Evolutionary conservation across 2,888 invertebrate species (phyloP).

Genomic region (Nemurella pictetii): DNA sequence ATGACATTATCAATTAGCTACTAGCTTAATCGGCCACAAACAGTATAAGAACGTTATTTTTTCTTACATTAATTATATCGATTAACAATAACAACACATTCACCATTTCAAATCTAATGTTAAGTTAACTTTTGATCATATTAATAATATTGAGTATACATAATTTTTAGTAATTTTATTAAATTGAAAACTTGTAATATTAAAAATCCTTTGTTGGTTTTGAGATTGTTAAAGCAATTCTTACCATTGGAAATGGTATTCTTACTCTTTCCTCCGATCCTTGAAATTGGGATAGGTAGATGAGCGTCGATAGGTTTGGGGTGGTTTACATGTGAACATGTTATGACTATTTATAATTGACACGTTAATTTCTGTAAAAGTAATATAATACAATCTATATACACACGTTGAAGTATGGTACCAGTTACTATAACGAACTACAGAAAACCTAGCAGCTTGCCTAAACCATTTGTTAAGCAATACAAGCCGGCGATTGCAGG

Average conservation of each 20-base stretch:
- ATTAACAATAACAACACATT: neutral
- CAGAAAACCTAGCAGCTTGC: neutral
- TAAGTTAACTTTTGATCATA: neutral
- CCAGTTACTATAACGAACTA: neutral
- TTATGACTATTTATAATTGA: neutral
- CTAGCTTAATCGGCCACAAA: neutral
- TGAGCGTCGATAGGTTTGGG: neutral
- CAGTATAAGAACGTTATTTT: neutral
- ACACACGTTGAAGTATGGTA: neutral
- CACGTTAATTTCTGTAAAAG: neutral
- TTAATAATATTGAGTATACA: neutral
- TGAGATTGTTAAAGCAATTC: neutral
- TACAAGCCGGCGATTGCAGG: neutral
- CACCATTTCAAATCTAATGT: neutral
- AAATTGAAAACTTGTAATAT: neutral
- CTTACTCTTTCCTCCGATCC: neutral
- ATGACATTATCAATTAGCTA: neutral
- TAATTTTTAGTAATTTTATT: neutral
- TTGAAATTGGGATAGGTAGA: neutral
- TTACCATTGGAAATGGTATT: neutral
- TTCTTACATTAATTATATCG: neutral
- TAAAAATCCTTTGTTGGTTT: neutral
- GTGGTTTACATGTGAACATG: neutral
- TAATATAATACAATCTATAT: neutral
- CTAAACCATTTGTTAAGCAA: neutral